These are phyloP conservation scores for Ginglymostoma cirratum DNA, from an alignment of 2,113 vertebrate species.

Conservation along the genomic window DNA sequence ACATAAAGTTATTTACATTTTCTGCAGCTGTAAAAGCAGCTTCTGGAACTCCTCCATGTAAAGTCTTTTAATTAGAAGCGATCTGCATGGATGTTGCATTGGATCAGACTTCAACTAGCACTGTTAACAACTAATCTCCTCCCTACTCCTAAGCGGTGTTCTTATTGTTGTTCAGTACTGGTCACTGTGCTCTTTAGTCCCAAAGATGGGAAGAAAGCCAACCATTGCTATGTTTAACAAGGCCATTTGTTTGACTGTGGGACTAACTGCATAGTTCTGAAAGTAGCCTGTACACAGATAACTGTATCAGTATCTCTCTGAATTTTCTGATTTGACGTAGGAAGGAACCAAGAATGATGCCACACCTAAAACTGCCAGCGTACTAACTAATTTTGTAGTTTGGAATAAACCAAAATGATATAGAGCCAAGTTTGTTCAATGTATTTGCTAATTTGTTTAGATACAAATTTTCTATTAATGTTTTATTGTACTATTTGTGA, in stretches of 20 bases:
- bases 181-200: not conserved
- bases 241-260: not conserved
- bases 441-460: not conserved
- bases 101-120: not conserved
- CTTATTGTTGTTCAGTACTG: not conserved
- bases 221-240: not conserved
- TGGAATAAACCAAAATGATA: not conserved
- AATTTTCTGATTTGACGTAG: not conserved
- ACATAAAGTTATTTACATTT: not conserved
- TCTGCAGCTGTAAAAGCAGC: not conserved
- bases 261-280: not conserved
- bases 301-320: not conserved
- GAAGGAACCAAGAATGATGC: not conserved
- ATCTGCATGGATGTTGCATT: not conserved
- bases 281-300: not conserved
- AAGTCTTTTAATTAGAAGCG: not conserved
- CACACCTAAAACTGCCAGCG: not conserved
- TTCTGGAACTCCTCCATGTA: not conserved
- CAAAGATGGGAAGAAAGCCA: not conserved
- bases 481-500: not conserved
- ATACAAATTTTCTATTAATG: conserved; percentile 13
- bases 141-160: not conserved
- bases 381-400: not conserved
- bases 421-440: not conserved
- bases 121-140: not conserved